Base-by-base conservation (phyloP, 2,888 invertebrate species). In the Monopis laevigella region DNA sequence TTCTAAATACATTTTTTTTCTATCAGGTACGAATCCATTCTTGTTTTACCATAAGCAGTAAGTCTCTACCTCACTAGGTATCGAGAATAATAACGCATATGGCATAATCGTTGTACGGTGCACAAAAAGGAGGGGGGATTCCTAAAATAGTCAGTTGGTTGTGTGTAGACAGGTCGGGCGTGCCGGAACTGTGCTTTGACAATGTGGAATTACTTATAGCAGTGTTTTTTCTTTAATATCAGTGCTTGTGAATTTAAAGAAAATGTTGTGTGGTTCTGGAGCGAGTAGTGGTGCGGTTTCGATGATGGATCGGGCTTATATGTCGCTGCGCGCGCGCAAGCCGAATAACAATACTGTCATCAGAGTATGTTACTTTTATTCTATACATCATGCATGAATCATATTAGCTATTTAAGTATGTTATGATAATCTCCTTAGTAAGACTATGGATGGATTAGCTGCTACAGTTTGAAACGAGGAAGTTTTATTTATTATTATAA, bases 271-370 rank as follows among this genome's bases (percentile, higher is more conserved):
- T 47, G 74, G 74, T n/a, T 63, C 73, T 28, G 66, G 63, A 49
- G 72, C 75, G 1, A 72, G 74, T 13, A 72, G 72, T 26, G 72
- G 75, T 11, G 73, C 77, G 1, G 72, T 74, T 13, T 73, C 73
- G 26, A 73, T 75, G 14, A 82, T 81, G 81, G 82, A 82, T 42
- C 70, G 82, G 43, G 82, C 81, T 41, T 82, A 82, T 46, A 82
- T 82, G 82, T 81, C 82, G 38, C 54, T 82, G 61, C 73, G 82
- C 43, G 82, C 75, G 49, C 71, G 82, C 54, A 78, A 75, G 53
- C 81, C 80, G 13, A 45, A 48, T 18, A 70, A 64, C 39, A 65
- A 65, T 41, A 72, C 75, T 68, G 72, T 75, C 53, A 11, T 36
- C 4, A 36, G 36, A 10, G 36, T 36, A 2, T n/a, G 36, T 36